Base-by-base conservation (phyloP, 2,113 vertebrate genomes). In the Psittacara wagleri region DNA sequence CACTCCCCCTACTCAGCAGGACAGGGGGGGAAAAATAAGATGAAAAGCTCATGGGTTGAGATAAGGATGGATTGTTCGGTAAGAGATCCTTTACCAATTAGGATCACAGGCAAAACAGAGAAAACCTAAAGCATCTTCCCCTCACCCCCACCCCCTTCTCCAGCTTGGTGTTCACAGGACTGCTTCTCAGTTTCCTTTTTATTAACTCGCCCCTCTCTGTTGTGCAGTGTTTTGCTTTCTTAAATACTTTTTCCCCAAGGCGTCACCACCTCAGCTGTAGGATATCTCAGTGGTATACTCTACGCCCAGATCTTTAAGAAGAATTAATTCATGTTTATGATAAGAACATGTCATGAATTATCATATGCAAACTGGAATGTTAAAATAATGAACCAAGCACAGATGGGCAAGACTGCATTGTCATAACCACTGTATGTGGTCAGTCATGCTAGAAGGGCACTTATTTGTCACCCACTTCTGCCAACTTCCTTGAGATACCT, bases 261-360 rank as follows among this genome's bases (percentile, higher is more conserved):
- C 2, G 1, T 7, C 24, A 7, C 37, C 20, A 23, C 3, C 2
- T 11, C 4, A 24, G 37, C 35, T 46, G 29, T 2, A 64, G 19
- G 43, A 33, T 82, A 37, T 70, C 24, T 79, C 57, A 76, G 57
- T 0, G 0, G 19, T 54, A 55, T 61, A 80, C 94, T 83, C 57
- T 88, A 6, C 39, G 27, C 85, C 25, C 23, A 54, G 22, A 22
- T 70, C 27, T 77, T 52, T 66, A 68, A 69, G 37, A 87, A 63
- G 17, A 64, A 62, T 83, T 91, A 1, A 37, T 77, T 92, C n/a
- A 69, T 49, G 29, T 25, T 54, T 69, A 39, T 1, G 1, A 9
- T 20, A 86, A 77, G 39, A 92, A 52, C 7, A 35, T 19, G 14
- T 23, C 10, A 7, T 49, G 35, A 41, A 19, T 78, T 70, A 46